Evolutionary conservation across 23 tunicate species (phyloP).

Genomic region (Oikopleura dioica): DNA sequence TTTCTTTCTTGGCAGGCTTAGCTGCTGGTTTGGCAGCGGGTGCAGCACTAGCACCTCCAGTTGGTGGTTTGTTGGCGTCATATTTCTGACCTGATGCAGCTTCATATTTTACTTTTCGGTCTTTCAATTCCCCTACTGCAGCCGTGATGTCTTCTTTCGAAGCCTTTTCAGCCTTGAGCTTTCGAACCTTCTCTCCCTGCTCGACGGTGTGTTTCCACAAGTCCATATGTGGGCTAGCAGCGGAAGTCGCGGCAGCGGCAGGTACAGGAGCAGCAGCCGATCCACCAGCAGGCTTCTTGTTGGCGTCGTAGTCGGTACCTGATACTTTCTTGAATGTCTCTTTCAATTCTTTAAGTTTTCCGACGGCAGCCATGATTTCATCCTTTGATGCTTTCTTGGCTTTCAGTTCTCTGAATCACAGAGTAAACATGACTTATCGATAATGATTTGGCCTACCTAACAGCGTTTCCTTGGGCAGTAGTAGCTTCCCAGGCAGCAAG

Average conservation of each 20-base stretch:
- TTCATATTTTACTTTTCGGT: not conserved
- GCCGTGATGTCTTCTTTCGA: slow-evolving; percentile 20
- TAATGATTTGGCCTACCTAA: too few relatives aligned
- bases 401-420: slow-evolving; percentile 46
- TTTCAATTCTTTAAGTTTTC: slow-evolving; percentile 20
- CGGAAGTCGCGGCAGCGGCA: not conserved
- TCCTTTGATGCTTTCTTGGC: slow-evolving; percentile 51
- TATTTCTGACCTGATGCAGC: not conserved
- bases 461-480: not conserved
- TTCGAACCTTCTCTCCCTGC: slow-evolving; percentile 47
- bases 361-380: slow-evolving; percentile 40
- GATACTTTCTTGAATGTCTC: slow-evolving; percentile 37
- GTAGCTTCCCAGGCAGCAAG: not conserved
- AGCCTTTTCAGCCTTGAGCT: slow-evolving; percentile 58
- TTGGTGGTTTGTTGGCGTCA: slow-evolving; percentile 20
- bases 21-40: slow-evolving; percentile 16
- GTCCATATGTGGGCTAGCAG: not conserved
- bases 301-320: slow-evolving; percentile 31
- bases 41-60: slow-evolving; percentile 15
- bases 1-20: not conserved
- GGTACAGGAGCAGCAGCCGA: not conserved
- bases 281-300: not conserved
- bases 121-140: not conserved
- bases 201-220: not conserved
- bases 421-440: too few relatives aligned